A percentile compares a stretch with the other conserved stretches of the same genome.
These are phyloP conservation scores for Drosophila burlai DNA, from an alignment of 1,140 invertebrate genomes.

Conservation along the genomic window DNA sequence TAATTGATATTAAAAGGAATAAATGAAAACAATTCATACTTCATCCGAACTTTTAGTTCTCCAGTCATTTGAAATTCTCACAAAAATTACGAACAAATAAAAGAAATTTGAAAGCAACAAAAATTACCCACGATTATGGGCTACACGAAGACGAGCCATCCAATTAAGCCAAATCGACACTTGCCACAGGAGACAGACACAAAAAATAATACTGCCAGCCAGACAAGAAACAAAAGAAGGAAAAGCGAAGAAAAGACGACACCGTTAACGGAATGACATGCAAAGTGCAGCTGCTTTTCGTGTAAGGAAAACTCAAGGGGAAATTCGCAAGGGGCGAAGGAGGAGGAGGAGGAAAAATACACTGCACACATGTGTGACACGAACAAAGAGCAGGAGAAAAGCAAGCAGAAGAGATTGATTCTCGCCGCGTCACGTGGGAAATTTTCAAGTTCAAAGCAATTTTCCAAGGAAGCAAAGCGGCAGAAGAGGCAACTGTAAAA, in stretches of 20 bases:
- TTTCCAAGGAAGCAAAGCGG: constrained; percentile 61
- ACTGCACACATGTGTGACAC: constrained; percentile 60
- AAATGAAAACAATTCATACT: no score
- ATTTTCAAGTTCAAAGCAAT: constrained; percentile 83
- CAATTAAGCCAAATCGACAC: constrained; percentile 70
- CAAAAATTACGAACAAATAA: constrained; percentile 45
- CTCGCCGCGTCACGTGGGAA: constrained; percentile 75
- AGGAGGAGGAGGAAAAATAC: constrained; percentile 18
- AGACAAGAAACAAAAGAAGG: constrained; percentile 22
- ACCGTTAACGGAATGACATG: constrained; percentile 73
- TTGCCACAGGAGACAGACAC: constrained; percentile 32
- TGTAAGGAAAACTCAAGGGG: constrained; percentile 13
- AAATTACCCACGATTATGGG: constrained; percentile 32
- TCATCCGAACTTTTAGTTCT: no score
- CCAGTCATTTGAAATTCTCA: constrained; percentile 20
- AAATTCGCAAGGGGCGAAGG: constrained; percentile 8
- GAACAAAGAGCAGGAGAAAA: constrained; percentile 31
- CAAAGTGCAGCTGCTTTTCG: constrained; percentile 59
- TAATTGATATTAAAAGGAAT: no score
- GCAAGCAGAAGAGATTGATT: constrained; percentile 36
- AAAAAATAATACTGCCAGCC: constrained; percentile 10
- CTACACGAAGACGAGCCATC: constrained; percentile 54
- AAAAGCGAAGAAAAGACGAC: constrained; percentile 26
- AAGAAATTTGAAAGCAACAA: constrained; percentile 12
- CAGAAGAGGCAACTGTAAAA: constrained; percentile 68